Base-by-base conservation (phyloP, 2,888 invertebrate species). In the Noctua janthina region DNA sequence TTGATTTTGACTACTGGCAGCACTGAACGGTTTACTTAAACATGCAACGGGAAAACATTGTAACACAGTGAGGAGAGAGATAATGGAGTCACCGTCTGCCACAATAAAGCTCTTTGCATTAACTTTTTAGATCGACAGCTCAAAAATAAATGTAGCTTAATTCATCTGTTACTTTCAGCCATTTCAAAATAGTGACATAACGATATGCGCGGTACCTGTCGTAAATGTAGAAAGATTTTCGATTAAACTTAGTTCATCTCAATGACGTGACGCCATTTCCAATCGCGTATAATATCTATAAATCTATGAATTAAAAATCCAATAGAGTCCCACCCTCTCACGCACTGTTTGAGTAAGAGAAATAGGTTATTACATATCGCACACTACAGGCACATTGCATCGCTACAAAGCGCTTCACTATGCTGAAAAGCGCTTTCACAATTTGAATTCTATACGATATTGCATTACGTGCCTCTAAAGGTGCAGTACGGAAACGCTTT, bases 371-470 rank as follows among this genome's bases (percentile, higher is more conserved):
- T 62, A 56, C 23, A 43, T 29, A 59, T 46, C 10, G 39, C 39
- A 49, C 71, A 54, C 13, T 49, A 43, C 35, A 76, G 71, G 51
- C 67, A 66, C 23, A 71, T n/a, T 81, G 59, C 56, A 74, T 35
- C 29, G 62, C 43, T 74, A 59, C 51, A 76, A 54, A 35, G 54
- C 35, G n/a, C 46, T 83, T 78, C 56, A 39, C 15, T 72, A 29
- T 39, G 56, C 29, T 74, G 68, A 39, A 35, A 76, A 35, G 54
- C 39, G n/a, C 46, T 83, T 78, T 1, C 70, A 66, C n/a, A 78
- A 71, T 87, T 78, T 87, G 64, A 78, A 84, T 87, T 78, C 64
- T 71, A 66, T 68, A 69, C 68, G 59, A 70, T 84, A 84, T 84
- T 72, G 73, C 56, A 69, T 76, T 71, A 82, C 76, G 79, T 84